Base-by-base conservation (phyloP, 2,888 invertebrate species). In the Platynereis dumerilii region DNA sequence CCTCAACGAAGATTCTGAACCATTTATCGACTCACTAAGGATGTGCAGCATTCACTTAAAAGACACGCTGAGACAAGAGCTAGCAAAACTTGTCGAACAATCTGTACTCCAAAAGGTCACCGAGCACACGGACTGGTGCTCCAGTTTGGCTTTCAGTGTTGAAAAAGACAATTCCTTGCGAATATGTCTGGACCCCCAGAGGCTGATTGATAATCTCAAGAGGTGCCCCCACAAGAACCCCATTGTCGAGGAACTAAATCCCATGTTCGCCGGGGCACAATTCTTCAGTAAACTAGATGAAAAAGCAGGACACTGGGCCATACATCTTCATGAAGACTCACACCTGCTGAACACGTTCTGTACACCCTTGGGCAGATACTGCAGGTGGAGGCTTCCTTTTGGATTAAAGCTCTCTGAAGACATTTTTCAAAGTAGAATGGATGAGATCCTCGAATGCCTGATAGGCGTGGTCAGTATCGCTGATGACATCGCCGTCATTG, bases 401-500 rank as follows among this genome's bases (percentile, higher is more conserved):
- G 71, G 72, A 1, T 58, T 65, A 2, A 65, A 64, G 5, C 64
- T 60, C 2, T 58, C 60, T 5, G 44, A 29, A 10, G 20, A 24
- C 58, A 34, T 7, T n/a, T 62, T 20, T 53, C 73, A 20, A 22
- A 5, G 20, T 34, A 7, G 34, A 12, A 34, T 34, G 34, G 34
- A 12, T 7, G 27, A 66, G 69, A 28, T 70, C 69, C 7, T 74
- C 3, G 66, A 66, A 39, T 64, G 62, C n/a, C 55, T 73, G 0
- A 17, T 28, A 39, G 67, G 68, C 28, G 72, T 69, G 2, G 39
- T 59, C 3, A 64, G 68, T 24, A 60, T 70, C 20, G 60, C 66
- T 7, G 73, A 71, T 64, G 71, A 72, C 39, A 66, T 71, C 28
- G 24, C 69, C n/a, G 66, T 72, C 24, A 57, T 55, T 60, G 74